Evolutionary conservation across 2,113 vertebrate genomes (phyloP), one percentile per base, ranked within the genome.

Genomic region (Alethe castanea): DNA sequence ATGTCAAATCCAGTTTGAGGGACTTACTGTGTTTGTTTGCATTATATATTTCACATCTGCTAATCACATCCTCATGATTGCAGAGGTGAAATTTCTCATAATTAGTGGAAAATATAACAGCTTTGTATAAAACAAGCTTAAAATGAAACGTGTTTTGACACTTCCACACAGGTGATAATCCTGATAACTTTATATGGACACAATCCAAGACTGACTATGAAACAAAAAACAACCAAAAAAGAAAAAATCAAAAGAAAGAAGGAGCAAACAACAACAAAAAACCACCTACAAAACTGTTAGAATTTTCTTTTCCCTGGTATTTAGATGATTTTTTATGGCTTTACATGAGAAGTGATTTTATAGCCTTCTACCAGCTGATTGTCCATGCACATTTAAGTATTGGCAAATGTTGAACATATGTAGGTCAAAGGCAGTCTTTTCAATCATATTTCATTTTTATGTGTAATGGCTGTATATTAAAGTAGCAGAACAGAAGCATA

Each of bases 61-160:
- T 96, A 97, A 97, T 95, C 88, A 72, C 19, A 89, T 78, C 69
- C 78, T 96, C 65, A 56, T 95, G 93, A 54, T 88, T 94, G 93
- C 83, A 97, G 94, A 96, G 80, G 92, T 54, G 40, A 89, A 97
- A 92, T 94, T 77, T 91, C 86, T 95, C 69, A 90, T 95, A 88
- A 97, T 96, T 96, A 94, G 82, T 92, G 97, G 95, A 96, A 97
- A 97, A 92, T 87, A 71, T 71, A 96, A 92, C 76, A 95, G 82
- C 76, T 96, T 85, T 87, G 88, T 91, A 94, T 86, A 90, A 96
- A 96, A 76, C 81, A 95, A 81, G 72, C 59, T 92, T 96, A 83
- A 89, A 93, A 96, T 96, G 94, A 97, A 78, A 77, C 74, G 38
- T 8, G 1, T 95, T 97, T 96, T 95, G 67, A 93, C 73, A 81